Evolutionary conservation across 2,797 vertebrate species (phyloP).

Genomic region (Epinephelus malabaricus): DNA sequence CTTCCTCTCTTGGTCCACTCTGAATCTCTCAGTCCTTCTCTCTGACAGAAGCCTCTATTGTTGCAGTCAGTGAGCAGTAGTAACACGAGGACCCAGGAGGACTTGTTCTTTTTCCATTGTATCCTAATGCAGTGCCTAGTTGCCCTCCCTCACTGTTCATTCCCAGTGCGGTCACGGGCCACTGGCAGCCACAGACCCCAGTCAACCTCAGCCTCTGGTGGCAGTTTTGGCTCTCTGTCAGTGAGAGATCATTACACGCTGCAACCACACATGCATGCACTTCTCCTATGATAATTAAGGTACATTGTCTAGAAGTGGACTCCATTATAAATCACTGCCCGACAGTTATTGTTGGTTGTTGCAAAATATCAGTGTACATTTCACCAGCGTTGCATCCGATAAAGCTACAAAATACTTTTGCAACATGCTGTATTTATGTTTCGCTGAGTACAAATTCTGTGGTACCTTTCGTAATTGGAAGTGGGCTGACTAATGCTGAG

Average conservation of each 20-base stretch:
- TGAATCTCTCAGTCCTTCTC: slow-evolving; percentile 32
- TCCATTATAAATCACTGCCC: slow-evolving; percentile 2
- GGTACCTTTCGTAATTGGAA: slow-evolving; percentile 21
- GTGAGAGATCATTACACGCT: slow-evolving; percentile 52
- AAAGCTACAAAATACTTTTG: neutral
- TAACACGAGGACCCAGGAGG: slow-evolving; percentile 77
- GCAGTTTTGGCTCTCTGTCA: slow-evolving; percentile 68
- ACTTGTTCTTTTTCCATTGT: slow-evolving; percentile 70
- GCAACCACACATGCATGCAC: slow-evolving; percentile 28
- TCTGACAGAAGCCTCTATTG: slow-evolving; percentile 82
- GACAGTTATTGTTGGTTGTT: slow-evolving; percentile 25
- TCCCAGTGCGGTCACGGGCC: slow-evolving; percentile 73
- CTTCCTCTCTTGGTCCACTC: slow-evolving; percentile 26
- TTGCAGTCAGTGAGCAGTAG: slow-evolving; percentile 62
- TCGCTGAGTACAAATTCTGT: slow-evolving; percentile 1
- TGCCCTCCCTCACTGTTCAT: slow-evolving; percentile 59
- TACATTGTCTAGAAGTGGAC: neutral
- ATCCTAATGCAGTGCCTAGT: slow-evolving; percentile 54
- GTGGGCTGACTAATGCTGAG: slow-evolving; percentile 30
- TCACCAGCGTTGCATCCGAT: slow-evolving; percentile 8
- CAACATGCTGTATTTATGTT: slow-evolving; percentile 15
- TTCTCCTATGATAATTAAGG: slow-evolving; percentile 39
- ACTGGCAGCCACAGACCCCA: slow-evolving; percentile 69
- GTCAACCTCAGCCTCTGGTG: slow-evolving; percentile 73
- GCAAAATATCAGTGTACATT: slow-evolving; percentile 12